These are phyloP conservation scores for Ceratitis capitata DNA, from an alignment of 1,140 invertebrate genomes.

Conservation along the genomic window DNA sequence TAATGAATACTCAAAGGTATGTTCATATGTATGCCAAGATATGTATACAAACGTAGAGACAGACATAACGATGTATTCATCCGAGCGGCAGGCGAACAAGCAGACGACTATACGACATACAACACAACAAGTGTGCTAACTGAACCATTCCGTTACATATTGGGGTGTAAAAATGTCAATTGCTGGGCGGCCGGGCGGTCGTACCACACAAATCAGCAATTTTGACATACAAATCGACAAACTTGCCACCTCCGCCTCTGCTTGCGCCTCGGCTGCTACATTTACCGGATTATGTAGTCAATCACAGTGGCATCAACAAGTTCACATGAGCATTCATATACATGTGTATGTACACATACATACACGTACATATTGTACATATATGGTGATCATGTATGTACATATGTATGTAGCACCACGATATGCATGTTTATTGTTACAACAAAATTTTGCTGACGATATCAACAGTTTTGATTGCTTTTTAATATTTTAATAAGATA, in stretches of 20 bases:
- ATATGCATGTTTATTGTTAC: not conserved
- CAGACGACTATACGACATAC: not conserved
- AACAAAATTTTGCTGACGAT: not conserved
- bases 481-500: conserved; percentile 36
- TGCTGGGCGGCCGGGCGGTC: too few relatives aligned
- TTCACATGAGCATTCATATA: not conserved
- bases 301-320: conserved; percentile 1
- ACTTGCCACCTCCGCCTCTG: not conserved
- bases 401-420: not conserved
- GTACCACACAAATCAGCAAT: not conserved
- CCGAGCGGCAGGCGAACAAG: not conserved
- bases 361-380: too few relatives aligned
- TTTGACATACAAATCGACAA: not conserved
- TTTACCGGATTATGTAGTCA: not conserved
- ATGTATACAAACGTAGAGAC: not conserved
- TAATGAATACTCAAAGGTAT: not conserved
- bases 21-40: too few relatives aligned
- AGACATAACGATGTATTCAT: too few relatives aligned
- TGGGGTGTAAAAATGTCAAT: not conserved
- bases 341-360: not conserved
- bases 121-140: too few relatives aligned
- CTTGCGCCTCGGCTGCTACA: not conserved
- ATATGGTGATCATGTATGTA: not conserved
- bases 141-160: not conserved
- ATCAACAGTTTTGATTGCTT: conserved; percentile 1